These are phyloP conservation scores for Andinoacara biseriatus DNA, from an alignment of 2,113 vertebrate species.

Conservation along the genomic window DNA sequence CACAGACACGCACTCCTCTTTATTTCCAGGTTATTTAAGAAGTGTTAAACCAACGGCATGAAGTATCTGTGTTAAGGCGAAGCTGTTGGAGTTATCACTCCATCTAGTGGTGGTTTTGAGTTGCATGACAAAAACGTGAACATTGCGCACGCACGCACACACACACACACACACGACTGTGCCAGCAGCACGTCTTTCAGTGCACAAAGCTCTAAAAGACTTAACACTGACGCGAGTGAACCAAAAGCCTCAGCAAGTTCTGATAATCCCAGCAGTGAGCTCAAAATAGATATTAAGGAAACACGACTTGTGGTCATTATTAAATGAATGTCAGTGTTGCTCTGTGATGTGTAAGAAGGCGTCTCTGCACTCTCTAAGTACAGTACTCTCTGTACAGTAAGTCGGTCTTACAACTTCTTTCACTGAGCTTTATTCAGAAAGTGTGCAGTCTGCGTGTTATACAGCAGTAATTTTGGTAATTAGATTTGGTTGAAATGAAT, in stretches of 20 bases:
- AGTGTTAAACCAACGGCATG: not conserved
- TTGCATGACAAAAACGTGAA: not conserved
- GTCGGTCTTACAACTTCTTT: not conserved
- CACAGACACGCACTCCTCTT: not conserved
- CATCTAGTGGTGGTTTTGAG: constrained; percentile 66
- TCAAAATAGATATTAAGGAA: not conserved
- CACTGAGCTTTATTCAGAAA: not conserved
- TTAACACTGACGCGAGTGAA: too few species aligned
- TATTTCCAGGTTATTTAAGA: constrained; percentile 27
- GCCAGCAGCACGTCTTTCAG: constrained; percentile 8
- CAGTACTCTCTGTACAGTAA: too few species aligned
- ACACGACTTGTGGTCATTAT: not conserved
- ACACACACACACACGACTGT: not conserved
- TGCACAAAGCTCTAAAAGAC: not conserved
- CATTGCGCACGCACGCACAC: constrained; percentile 29
- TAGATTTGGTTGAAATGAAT: not conserved
- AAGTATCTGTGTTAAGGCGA: not conserved
- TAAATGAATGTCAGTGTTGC: not conserved
- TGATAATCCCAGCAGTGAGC: not conserved
- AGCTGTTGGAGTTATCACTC: constrained; percentile 57
- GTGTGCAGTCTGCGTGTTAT: not conserved
- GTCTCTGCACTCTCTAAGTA: not conserved
- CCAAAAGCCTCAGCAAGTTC: not conserved
- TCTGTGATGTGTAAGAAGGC: not conserved
- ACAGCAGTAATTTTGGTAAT: not conserved